Percentiles rank a stretch among this genome's conserved stretches.
These are phyloP conservation scores for Erebia palarica DNA, from an alignment of 2,888 invertebrate species.

Conservation along the genomic window DNA sequence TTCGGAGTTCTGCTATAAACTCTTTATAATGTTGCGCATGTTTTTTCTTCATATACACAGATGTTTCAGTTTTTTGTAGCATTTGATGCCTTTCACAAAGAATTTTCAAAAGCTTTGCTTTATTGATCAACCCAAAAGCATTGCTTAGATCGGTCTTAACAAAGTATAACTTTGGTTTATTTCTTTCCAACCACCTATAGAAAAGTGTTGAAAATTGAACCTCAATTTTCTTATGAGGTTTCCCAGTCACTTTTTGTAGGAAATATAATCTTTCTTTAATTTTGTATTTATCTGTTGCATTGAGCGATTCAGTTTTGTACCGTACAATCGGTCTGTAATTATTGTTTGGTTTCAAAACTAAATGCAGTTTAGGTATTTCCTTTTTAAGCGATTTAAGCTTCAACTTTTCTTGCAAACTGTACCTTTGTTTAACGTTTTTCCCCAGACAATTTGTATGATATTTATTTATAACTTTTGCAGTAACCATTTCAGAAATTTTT, in stretches of 20 bases:
- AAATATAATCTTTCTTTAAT: slow-evolving; percentile 63
- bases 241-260: slow-evolving; percentile 56
- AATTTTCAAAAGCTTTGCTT: slow-evolving; percentile 60
- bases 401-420: slow-evolving; percentile 48
- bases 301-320: slow-evolving; percentile 58
- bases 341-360: slow-evolving; percentile 65
- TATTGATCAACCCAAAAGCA: slow-evolving; percentile 77
- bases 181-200: slow-evolving; percentile 57
- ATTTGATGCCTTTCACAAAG: slow-evolving; percentile 55
- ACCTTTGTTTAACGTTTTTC: slow-evolving; percentile 53
- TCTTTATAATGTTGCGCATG: slow-evolving; percentile 63
- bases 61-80: slow-evolving; percentile 57
- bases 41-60: slow-evolving; percentile 56
- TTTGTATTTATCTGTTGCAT: slow-evolving; percentile 57
- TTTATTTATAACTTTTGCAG: slow-evolving; percentile 58
- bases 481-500: slow-evolving; percentile 60
- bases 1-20: slow-evolving; percentile 61
- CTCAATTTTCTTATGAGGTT: slow-evolving; percentile 56
- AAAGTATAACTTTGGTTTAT: slow-evolving; percentile 71
- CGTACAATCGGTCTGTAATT: slow-evolving; percentile 70
- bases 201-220: slow-evolving; percentile 54
- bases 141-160: slow-evolving; percentile 74
- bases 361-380: slow-evolving; percentile 66
- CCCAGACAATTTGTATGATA: slow-evolving; percentile 55
- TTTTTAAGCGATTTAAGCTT: slow-evolving; percentile 54